A percentile compares a stretch with the other conserved stretches of the same genome.
Conservation (phyloP, 2,113 vertebrate genomes). For the Patagioenas fasciata region DNA sequence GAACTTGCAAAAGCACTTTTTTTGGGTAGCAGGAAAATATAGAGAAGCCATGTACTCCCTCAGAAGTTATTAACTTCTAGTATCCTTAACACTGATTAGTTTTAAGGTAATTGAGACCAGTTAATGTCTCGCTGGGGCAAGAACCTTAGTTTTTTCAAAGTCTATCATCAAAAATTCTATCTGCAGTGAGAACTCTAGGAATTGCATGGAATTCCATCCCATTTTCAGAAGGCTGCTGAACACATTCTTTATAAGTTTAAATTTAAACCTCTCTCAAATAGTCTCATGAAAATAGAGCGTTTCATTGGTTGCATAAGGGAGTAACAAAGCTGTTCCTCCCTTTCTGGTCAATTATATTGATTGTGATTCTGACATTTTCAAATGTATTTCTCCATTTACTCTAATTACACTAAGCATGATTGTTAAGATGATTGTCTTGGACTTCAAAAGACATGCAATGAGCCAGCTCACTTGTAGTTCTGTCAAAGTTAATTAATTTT, state of each 20-base stretch:
- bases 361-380: conserved; percentile 45
- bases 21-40: background rate
- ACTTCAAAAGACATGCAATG: conserved; percentile 1
- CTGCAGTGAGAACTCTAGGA: background rate
- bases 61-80: conserved; percentile 15
- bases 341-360: conserved; percentile 45
- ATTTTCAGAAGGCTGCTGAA: background rate
- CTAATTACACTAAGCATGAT: conserved; percentile 37
- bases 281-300: background rate
- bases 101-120: conserved; percentile 34
- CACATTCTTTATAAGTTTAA: conserved; percentile 12
- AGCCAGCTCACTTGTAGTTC: conserved; percentile 23
- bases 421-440: conserved; percentile 42
- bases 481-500: conserved; percentile 65
- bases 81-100: conserved; percentile 23
- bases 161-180: background rate
- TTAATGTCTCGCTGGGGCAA: conserved; percentile 10
- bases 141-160: background rate
- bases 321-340: background rate
- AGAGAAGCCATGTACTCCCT: background rate
- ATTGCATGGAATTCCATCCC: background rate
- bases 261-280: background rate
- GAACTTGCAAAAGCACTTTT: background rate
- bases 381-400: conserved; percentile 49
- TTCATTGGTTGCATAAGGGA: background rate